phyloP scores from a whole-genome alignment of 2,888 invertebrate species.

The Pheosia gnoma region DNA sequence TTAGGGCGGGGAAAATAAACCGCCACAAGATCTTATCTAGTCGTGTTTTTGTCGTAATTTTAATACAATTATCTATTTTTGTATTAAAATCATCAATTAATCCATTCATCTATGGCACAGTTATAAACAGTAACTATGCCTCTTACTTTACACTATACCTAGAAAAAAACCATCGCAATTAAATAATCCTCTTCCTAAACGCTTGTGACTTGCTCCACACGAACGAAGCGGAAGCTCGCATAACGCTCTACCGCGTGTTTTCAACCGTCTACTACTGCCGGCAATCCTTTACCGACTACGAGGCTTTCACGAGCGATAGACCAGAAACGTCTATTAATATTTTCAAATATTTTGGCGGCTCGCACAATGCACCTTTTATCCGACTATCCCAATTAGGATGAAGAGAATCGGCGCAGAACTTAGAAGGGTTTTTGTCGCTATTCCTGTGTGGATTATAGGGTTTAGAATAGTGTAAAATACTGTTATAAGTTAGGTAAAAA shows the following conservation, averaged over 20 bases:
- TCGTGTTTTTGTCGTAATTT: too few relatives aligned
- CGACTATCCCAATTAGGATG: slow-evolving; percentile 44
- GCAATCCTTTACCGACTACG: slow-evolving; percentile 74
- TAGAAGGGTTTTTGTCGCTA: slow-evolving; percentile 30
- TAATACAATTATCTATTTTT: too few relatives aligned
- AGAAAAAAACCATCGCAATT: too few relatives aligned
- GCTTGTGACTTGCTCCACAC: slow-evolving; percentile 44
- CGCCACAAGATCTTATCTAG: too few relatives aligned
- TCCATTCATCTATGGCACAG: too few relatives aligned
- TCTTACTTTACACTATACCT: too few relatives aligned
- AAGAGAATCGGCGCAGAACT: slow-evolving; percentile 25
- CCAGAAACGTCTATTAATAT: slow-evolving; percentile 72
- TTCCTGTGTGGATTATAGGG: slow-evolving; percentile 21
- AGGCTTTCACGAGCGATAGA: slow-evolving; percentile 75
- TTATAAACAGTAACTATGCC: too few relatives aligned
- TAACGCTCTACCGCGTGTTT: slow-evolving; percentile 58
- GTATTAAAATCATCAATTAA: too few relatives aligned
- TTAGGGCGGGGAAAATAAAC: too few relatives aligned
- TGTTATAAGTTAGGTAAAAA: background rate
- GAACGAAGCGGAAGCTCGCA: slow-evolving; percentile 57
- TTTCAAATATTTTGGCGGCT: slow-evolving; percentile 74
- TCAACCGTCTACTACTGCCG: slow-evolving; percentile 63
- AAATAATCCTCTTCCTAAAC: slow-evolving; percentile 4
- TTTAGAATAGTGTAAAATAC: slow-evolving; percentile 24
- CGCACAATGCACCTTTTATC: slow-evolving; percentile 54